phyloP scores from a whole-genome alignment of 2,888 invertebrate genomes.

The Prenolepis imparis region DNA sequence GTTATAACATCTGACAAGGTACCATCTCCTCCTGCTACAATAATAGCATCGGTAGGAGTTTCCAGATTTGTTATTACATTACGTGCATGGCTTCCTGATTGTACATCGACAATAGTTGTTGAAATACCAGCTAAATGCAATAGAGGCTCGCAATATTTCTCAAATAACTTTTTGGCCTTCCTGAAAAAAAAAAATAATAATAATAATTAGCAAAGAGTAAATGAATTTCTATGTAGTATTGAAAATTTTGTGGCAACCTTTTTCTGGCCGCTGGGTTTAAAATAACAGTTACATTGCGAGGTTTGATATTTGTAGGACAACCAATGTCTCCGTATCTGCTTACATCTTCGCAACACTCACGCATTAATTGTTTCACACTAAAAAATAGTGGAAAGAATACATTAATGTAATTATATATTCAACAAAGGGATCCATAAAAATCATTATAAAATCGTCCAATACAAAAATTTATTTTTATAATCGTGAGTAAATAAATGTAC shows the following conservation, averaged over 20 bases:
- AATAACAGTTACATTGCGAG: conserved; percentile 94
- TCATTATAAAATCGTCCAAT: not conserved
- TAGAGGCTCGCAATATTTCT: conserved; percentile 97
- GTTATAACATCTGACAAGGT: conserved; percentile 96
- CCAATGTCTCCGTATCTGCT: conserved; percentile 90
- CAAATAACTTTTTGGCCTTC: conserved; percentile 89
- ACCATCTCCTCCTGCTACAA: conserved; percentile 98
- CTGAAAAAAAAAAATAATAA: conserved; percentile 81
- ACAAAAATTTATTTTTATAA: not conserved
- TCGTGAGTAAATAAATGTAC: not conserved
- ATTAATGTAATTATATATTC: not conserved
- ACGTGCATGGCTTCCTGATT: conserved; percentile 95
- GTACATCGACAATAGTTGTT: conserved; percentile 92
- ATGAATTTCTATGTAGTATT: not conserved
- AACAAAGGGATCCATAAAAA: not conserved
- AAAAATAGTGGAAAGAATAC: conserved; percentile 64
- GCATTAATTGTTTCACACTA: conserved; percentile 93
- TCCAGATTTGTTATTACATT: conserved; percentile 92
- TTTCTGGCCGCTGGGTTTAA: conserved; percentile 96
- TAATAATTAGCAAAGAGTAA: conserved; percentile 8
- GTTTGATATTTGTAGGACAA: conserved; percentile 88
- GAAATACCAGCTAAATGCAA: conserved; percentile 96
- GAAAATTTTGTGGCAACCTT: conserved; percentile 86
- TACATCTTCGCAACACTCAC: conserved; percentile 93
- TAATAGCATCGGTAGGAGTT: conserved; percentile 93